Conservation (phyloP, 2,797 vertebrate genomes). For the Mormyrops attenuatus region DNA sequence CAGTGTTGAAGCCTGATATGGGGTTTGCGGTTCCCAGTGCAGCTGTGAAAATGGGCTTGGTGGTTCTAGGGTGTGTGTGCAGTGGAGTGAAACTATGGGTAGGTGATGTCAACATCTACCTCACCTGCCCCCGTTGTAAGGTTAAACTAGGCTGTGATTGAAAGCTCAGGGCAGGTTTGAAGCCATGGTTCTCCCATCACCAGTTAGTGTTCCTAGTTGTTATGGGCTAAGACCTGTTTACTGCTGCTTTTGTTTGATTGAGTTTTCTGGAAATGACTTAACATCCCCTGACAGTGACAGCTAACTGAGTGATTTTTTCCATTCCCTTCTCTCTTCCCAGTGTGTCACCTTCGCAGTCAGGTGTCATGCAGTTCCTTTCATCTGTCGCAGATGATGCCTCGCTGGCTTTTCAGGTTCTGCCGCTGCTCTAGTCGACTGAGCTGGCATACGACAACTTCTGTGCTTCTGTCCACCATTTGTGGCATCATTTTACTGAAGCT, state of each 20-base stretch:
- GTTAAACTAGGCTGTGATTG: background rate
- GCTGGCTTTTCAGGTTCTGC: background rate
- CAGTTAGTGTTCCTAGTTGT: background rate
- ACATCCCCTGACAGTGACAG: background rate
- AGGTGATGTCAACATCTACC: background rate
- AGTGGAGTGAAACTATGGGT: background rate
- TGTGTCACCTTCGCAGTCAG: background rate
- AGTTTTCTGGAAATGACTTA: background rate
- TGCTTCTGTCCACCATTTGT: background rate
- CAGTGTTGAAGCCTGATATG: background rate
- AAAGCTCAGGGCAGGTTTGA: background rate
- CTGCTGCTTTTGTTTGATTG: background rate
- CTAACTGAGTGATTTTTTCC: background rate
- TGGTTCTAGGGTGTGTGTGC: background rate
- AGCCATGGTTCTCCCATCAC: background rate
- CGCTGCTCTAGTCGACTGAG: background rate
- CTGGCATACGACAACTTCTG: background rate
- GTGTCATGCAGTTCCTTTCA: background rate
- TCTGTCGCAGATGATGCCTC: background rate
- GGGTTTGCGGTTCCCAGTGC: background rate
- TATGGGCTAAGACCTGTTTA: no score
- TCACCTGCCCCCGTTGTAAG: background rate
- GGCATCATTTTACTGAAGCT: background rate
- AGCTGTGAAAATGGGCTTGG: background rate
- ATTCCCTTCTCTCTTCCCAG: background rate